Evolutionary conservation across 2,888 invertebrate genomes (phyloP), one percentile per base, ranked within the genome.

Genomic region (Eurois occulta): DNA sequence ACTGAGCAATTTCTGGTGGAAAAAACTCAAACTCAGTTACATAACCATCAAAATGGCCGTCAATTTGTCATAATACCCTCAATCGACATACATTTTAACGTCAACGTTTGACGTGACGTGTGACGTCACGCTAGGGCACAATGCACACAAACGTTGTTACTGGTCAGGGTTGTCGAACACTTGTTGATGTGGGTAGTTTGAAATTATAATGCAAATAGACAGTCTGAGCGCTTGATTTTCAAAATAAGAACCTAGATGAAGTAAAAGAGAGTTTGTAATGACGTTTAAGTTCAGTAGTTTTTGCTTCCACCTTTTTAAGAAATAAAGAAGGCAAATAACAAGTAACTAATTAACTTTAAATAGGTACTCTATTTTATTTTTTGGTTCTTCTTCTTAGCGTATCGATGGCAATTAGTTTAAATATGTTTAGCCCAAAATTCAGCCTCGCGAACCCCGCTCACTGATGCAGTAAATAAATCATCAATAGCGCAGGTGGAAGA

Each of bases 1-100:
- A 32, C 58, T 18, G 32, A 60, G 1, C 10, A 35, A 35, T 62
- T 62, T 1, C 32, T 35, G 10, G 10, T 60, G 32, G 32, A 62
- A 32, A 60, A 10, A 32, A 10, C 21, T 18, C 21, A 32, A 62
- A 62, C 21, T 60, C 4, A 28, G 43, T 73, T 2, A n/a, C 52
- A 21, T 46, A 55, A 52, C 35, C 10, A 13, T 32, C 46, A 48
- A 58, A 80, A 41, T 24, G 55, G 48, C 32, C 11, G 60, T 38
- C 60, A 60, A 62, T 67, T 75, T 82, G 76, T 62, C 60, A 46
- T 66, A 62, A 73, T 82, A 82, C 43, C 52, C 32, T 70, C 28
- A 43, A 80, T 70, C 43, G 60, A 5, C 28, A 32, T n/a, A 32
- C 16, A 28, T 55, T 71, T 71, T 67, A 71, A 55, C 64, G 62